These are phyloP conservation scores for Lophius americanus DNA, from an alignment of 2,797 vertebrate genomes.

Conservation along the genomic window DNA sequence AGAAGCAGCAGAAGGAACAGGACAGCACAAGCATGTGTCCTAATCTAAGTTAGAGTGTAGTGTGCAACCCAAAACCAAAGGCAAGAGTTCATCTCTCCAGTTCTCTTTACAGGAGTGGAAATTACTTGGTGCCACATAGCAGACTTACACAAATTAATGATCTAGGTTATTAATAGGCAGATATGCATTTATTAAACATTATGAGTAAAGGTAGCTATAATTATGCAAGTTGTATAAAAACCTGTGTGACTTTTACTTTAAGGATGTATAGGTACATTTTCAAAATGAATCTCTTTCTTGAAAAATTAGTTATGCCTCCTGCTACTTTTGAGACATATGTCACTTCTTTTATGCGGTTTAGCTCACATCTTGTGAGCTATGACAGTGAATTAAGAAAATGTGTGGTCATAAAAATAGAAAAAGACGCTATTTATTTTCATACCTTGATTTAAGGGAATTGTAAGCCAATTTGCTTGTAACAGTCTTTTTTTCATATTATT, in stretches of 20 bases:
- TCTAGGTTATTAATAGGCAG: conserved; percentile 78
- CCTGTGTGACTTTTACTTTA: conserved; percentile 73
- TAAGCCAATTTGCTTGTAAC: conserved; percentile 23
- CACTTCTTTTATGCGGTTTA: conserved; percentile 31
- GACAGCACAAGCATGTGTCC: conserved; percentile 47
- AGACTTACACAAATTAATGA: conserved; percentile 82
- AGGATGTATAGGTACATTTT: conserved; percentile 53
- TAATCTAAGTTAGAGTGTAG: conserved; percentile 75
- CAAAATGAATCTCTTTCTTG: conserved; percentile 57
- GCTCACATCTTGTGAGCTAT: conserved; percentile 14
- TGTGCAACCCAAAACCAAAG: conserved; percentile 77
- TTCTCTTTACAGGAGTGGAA: conserved; percentile 77
- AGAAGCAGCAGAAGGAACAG: conserved; percentile 49
- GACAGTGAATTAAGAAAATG: conserved; percentile 28
- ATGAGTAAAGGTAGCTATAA: conserved; percentile 83
- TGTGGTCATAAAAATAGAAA: conserved; percentile 26
- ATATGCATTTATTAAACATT: conserved; percentile 81
- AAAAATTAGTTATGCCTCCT: conserved; percentile 51
- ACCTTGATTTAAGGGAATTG: conserved; percentile 30
- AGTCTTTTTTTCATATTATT: conserved; percentile 26
- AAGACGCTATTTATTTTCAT: conserved; percentile 26
- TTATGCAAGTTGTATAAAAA: conserved; percentile 81
- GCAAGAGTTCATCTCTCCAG: conserved; percentile 75
- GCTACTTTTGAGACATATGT: conserved; percentile 29
- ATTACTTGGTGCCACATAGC: conserved; percentile 75